A percentile compares a stretch with the other conserved stretches of the same genome.
phyloP scores from a whole-genome alignment of 2,113 vertebrate genomes.

The Nycticorax nycticorax region DNA sequence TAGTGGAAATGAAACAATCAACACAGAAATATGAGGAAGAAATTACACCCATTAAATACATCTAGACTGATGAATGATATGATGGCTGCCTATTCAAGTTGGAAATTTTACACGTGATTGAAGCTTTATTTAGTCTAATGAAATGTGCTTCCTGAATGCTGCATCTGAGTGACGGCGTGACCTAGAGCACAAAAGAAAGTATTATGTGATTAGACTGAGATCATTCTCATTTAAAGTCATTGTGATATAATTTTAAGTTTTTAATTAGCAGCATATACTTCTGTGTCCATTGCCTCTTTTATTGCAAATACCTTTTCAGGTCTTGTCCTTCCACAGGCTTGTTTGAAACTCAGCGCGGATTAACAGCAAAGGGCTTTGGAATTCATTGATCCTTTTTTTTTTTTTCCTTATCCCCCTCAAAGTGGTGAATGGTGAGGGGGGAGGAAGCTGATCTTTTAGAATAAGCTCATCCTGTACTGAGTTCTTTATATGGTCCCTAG shows the following conservation, averaged over 20 bases:
- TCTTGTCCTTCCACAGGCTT: conserved; percentile 43
- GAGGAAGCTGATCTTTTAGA: background rate
- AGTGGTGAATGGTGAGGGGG: background rate
- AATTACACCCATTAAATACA: conserved; percentile 87
- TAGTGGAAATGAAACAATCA: conserved; percentile 85
- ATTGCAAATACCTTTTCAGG: conserved; percentile 58
- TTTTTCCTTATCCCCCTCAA: background rate
- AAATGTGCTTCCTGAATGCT: conserved; percentile 94
- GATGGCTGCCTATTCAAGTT: conserved; percentile 89
- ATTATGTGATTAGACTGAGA: conserved; percentile 88
- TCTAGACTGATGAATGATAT: conserved; percentile 88
- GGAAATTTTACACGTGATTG: conserved; percentile 97
- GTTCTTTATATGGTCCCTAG: background rate
- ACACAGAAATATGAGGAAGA: conserved; percentile 87
- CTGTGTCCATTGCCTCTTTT: conserved; percentile 45
- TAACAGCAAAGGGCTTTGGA: conserved; percentile 33
- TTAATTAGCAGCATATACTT: conserved; percentile 69
- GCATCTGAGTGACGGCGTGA: conserved; percentile 85
- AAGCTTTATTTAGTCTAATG: conserved; percentile 96
- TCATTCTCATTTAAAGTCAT: conserved; percentile 85
- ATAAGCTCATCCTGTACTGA: background rate
- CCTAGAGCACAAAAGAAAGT: conserved; percentile 87
- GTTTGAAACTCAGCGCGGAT: conserved; percentile 30
- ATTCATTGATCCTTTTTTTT: background rate
- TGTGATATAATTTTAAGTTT: conserved; percentile 81